A percentile compares a stretch with the other conserved stretches of the same genome.
Conservation (phyloP, 2,888 invertebrate genomes). For the Eupithecia subfuscata region DNA sequence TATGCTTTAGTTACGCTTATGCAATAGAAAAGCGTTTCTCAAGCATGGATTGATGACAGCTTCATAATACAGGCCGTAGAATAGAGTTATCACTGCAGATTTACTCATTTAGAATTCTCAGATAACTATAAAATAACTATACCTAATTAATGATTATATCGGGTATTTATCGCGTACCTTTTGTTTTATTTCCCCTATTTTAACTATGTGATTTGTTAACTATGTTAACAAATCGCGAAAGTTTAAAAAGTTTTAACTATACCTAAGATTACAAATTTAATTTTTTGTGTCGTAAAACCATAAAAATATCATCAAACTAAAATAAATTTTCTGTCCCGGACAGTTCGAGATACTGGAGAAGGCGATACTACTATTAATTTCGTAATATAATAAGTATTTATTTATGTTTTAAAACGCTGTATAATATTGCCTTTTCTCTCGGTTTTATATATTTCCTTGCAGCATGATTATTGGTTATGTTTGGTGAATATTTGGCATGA, state of each 20-base stretch:
- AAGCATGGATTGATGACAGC: no score
- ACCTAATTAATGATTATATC: no score
- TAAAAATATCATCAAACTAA: conserved; percentile 34
- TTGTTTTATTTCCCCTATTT: no score
- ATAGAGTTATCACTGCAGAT: not conserved
- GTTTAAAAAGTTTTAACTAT: no score
- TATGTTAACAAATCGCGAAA: no score
- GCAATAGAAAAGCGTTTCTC: no score
- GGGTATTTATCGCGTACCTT: no score
- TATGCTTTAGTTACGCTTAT: no score
- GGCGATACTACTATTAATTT: conserved; percentile 75
- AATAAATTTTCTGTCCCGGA: conserved; percentile 47
- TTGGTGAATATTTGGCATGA: conserved; percentile 40
- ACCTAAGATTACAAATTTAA: not conserved
- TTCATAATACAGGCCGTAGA: no score
- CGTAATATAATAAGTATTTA: conserved; percentile 64
- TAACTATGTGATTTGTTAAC: no score
- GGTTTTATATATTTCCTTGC: conserved; percentile 31
- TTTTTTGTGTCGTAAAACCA: not conserved
- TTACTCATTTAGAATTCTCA: not conserved
- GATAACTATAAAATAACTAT: not conserved
- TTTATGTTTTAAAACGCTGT: conserved; percentile 48
- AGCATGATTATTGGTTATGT: conserved; percentile 33
- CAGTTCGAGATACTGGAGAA: conserved; percentile 76
- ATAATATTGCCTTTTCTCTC: conserved; percentile 29